phyloP scores from a whole-genome alignment of 2,888 invertebrate genomes.

The Conops quadrifasciatus region DNA sequence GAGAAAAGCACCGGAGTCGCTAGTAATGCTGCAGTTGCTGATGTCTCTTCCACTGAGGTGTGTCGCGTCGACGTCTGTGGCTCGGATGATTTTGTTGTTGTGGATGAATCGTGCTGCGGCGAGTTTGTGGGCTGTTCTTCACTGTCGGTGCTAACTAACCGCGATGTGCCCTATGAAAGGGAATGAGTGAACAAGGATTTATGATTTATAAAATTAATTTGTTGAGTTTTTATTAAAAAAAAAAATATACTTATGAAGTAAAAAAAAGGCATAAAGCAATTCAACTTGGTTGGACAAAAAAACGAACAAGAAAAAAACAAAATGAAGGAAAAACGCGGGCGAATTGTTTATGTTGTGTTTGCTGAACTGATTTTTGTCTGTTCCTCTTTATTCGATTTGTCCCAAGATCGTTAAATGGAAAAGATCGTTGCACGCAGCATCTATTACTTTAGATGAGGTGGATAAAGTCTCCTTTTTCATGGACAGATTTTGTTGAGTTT shows the following conservation, averaged over 20 bases:
- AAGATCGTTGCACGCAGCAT: constrained; percentile 19
- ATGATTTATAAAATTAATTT: neutral
- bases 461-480: neutral
- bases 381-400: constrained; percentile 25
- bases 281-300: neutral
- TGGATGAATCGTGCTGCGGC: constrained; percentile 51
- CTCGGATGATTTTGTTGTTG: constrained; percentile 38
- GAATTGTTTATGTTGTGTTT: constrained; percentile 30
- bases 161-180: constrained; percentile 68
- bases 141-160: constrained; percentile 73
- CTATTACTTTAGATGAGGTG: constrained; percentile 34
- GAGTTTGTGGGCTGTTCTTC: constrained; percentile 69
- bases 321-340: constrained; percentile 34
- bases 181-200: neutral
- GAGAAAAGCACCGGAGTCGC: constrained; percentile 33
- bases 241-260: too few relatives aligned
- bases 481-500: too few relatives aligned
- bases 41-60: constrained; percentile 45
- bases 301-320: constrained; percentile 1
- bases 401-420: constrained; percentile 14
- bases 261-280: too few relatives aligned
- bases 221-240: too few relatives aligned
- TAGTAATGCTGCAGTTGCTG: constrained; percentile 9
- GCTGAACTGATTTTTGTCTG: constrained; percentile 6
- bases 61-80: constrained; percentile 41